Base-by-base conservation (phyloP, 2,888 invertebrate genomes). In the Polia nebulosa region DNA sequence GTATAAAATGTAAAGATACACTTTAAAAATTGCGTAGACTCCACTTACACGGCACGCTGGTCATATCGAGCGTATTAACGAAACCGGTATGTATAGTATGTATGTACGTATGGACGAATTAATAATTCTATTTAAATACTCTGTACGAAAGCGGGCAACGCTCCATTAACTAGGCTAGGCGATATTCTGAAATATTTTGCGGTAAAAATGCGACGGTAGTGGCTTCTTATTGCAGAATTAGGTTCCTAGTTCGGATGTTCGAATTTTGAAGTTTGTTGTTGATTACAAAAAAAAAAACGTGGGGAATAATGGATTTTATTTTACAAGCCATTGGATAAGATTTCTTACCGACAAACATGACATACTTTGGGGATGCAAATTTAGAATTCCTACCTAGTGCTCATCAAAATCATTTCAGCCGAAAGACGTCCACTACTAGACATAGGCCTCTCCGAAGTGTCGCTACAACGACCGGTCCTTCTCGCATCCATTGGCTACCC, bases 81-180 rank as follows among this genome's bases (percentile, higher is more conserved):
- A 68, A 70, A 81, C 81, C 72, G 64, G 81, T 81, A 49, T 55
- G 13, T 32, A 39, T 15, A 34, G 8, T 20, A n/a, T 29, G 44
- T 58, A 44, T 51, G 65, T 55, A 22, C 15, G 41, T 47, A 39
- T 27, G 72, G 39, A 66, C 53, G 63, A 76, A 79, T 76, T 71
- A 61, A 41, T 70, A 44, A 53, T 70, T 51, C 60, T 36, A 78
- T 72, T 75, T 65, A 45, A 72, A 75, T 71, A 76, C 51, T 66
- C 57, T 11, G 36, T 71, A 67, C 44, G 82, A 82, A 82, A 82
- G 76, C 53, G 56, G 45, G 56, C 36, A 61, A 66, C 80, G 82
- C 68, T 81, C 80, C 68, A 81, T 73, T 81, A 60, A 52, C 47
- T 69, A 27, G 51, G 15, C 8, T 9, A 49, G 25, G 78, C 41